These are phyloP conservation scores for Podarcis muralis DNA, from an alignment of 2,113 vertebrate genomes.

Conservation along the genomic window DNA sequence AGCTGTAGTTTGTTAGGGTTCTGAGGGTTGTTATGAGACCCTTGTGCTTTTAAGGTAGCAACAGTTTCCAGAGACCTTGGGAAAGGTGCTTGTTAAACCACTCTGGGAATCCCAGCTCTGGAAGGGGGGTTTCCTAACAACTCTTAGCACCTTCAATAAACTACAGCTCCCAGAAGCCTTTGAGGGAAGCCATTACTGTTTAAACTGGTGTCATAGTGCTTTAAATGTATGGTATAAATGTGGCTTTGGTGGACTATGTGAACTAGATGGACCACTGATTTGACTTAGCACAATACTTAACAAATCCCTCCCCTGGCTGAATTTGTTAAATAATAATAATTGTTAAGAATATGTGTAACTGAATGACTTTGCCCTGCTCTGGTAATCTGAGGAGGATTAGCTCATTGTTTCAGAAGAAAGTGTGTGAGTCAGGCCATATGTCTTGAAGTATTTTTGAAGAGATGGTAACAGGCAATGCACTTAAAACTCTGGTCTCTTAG, in stretches of 20 bases:
- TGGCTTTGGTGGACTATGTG: not conserved
- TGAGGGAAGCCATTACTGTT: too few species aligned
- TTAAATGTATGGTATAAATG: too few species aligned
- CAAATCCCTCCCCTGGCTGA: too few species aligned
- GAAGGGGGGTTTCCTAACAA: too few species aligned
- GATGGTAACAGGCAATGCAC: not conserved
- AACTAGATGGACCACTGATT: not conserved
- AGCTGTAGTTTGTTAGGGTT: too few species aligned
- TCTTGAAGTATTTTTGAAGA: constrained; percentile 14
- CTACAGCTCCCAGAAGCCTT: too few species aligned
- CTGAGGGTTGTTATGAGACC: too few species aligned
- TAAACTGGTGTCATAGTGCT: too few species aligned
- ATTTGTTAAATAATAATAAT: not conserved
- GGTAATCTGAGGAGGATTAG: not conserved
- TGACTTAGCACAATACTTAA: not conserved
- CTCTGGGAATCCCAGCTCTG: too few species aligned
- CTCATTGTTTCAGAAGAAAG: not conserved
- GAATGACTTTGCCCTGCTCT: not conserved
- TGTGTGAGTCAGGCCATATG: not conserved
- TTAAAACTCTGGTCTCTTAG: not conserved
- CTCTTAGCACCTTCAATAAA: too few species aligned
- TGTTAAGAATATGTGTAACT: not conserved
- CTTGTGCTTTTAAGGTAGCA: too few species aligned
- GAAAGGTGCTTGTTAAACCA: too few species aligned
- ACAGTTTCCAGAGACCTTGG: not conserved